Evolutionary conservation across 2,888 invertebrate genomes (phyloP).

Genomic region (Andrena fulva): DNA sequence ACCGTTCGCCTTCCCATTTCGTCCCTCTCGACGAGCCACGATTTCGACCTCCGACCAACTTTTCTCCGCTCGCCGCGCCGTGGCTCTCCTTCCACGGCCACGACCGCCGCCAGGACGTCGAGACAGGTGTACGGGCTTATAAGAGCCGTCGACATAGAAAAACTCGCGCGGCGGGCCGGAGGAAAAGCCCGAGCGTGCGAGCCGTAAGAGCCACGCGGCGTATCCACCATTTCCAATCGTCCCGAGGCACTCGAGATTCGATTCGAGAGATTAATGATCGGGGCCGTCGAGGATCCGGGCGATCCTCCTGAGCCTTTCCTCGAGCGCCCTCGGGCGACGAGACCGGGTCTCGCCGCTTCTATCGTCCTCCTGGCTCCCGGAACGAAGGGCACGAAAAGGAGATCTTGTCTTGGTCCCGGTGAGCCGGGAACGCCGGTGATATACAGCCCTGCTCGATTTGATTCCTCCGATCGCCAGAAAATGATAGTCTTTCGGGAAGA

Average conservation of each 20-base stretch:
- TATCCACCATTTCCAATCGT: conserved; percentile 72
- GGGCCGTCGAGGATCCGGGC: conserved; percentile 63
- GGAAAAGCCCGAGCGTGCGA: conserved; percentile 44
- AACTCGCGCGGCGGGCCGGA: conserved; percentile 6
- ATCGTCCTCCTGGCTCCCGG: conserved; percentile 56
- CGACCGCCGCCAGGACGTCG: conserved; percentile 24
- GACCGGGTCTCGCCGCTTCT: conserved; percentile 65
- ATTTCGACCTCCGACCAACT: conserved; percentile 66
- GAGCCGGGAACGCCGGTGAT: conserved; percentile 63
- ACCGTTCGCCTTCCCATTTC: conserved; percentile 58
- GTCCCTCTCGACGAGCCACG: conserved; percentile 59
- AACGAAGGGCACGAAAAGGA: conserved; percentile 63
- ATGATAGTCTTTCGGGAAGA: conserved; percentile 65
- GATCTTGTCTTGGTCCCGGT: conserved; percentile 64
- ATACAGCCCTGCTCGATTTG: conserved; percentile 61
- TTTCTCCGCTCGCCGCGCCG: conserved; percentile 33
- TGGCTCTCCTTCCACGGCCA: conserved; percentile 8
- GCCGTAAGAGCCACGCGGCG: conserved; percentile 33
- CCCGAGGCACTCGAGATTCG: conserved; percentile 74
- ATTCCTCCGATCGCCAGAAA: conserved; percentile 60
- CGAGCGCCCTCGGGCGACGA: conserved; percentile 59
- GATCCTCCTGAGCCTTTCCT: conserved; percentile 63
- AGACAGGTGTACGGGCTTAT: conserved; percentile 7
- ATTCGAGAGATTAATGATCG: conserved; percentile 75
- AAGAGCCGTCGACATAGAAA: conserved; percentile 47